These are phyloP conservation scores for Scopus umbretta DNA, from an alignment of 2,113 vertebrate species.

Conservation along the genomic window DNA sequence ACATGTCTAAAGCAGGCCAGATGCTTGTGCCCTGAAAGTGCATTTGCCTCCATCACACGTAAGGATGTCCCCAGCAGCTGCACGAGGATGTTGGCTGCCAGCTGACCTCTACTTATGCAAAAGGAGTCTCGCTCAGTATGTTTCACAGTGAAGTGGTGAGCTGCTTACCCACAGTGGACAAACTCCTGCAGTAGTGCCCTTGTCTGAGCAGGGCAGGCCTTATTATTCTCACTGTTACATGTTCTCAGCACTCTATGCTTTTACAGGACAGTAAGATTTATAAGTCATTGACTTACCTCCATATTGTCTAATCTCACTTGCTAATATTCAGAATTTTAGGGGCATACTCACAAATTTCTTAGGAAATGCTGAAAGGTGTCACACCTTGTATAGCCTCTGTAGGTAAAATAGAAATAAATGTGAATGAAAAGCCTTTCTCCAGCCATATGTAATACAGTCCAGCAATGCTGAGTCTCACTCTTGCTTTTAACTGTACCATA, in stretches of 20 bases:
- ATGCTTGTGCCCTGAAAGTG: fast-evolving
- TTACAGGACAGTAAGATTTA: background rate
- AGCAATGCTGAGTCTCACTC: background rate
- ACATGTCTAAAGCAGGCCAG: background rate
- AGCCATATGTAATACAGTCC: background rate
- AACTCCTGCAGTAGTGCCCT: background rate
- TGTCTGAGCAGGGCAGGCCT: background rate
- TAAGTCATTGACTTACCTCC: background rate
- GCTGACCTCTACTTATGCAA: background rate
- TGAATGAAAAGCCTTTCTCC: background rate
- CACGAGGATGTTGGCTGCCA: background rate
- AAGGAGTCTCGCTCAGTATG: background rate
- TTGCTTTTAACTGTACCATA: background rate
- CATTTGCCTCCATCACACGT: background rate
- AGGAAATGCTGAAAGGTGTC: background rate
- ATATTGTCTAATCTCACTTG: background rate
- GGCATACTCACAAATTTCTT: background rate
- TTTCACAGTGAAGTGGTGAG: background rate
- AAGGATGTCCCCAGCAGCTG: background rate
- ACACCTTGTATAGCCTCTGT: background rate
- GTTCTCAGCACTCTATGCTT: background rate
- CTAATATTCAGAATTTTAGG: background rate
- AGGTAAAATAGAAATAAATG: background rate
- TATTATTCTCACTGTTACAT: background rate
- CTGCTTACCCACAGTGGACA: background rate